Base-by-base conservation (phyloP, 2,797 vertebrate genomes). In the Tokudaia tokunoshimensis region DNA sequence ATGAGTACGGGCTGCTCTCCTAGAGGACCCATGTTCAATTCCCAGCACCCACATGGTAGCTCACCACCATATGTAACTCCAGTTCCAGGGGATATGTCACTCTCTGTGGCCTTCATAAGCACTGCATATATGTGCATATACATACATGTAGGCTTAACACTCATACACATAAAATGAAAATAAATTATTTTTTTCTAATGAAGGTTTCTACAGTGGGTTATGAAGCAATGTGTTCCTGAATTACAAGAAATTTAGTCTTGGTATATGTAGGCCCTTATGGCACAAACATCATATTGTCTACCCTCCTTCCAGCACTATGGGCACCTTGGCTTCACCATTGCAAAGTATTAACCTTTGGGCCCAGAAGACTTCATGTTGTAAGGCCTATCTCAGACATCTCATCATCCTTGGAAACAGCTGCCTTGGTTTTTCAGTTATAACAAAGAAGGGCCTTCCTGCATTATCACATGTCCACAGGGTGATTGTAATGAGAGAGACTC, bases 151-250 rank as follows among this genome's bases (percentile, higher is more conserved):
- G 47, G 12, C 13, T 37, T 52, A 37, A 26, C 6, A 50, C 12
- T 70, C 34, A 50, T 85, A 70, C 31, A 85, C 63, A 85, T 52
- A 85, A 34, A 67, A 67, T 91, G 24, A 67, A 76, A 76, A 24
- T 89, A 87, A 89, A 7, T 57, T 52, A 72, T 13, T 6, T 34
- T 34, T 47, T 44, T 10, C 1, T 52, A 74, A 78, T 61, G n/a
- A 47, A 70, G 6, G 8, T 3, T 57, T 67, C 4, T 55, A 52
- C 0, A 5, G 29, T 85, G 31, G 34, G 2, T 85, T 85, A 78
- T 67, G 12, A 95, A 94, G 14, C 84, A 95, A 67, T 55, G 8
- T 82, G 9, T 82, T 90, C 57, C 26, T 52, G 26, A 92, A 82
- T 50, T 22, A 92, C n/a, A 70, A 81, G 50, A 59, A 95, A 59